These are phyloP conservation scores for Strix uralensis DNA, from an alignment of 2,113 vertebrate species.

Conservation along the genomic window DNA sequence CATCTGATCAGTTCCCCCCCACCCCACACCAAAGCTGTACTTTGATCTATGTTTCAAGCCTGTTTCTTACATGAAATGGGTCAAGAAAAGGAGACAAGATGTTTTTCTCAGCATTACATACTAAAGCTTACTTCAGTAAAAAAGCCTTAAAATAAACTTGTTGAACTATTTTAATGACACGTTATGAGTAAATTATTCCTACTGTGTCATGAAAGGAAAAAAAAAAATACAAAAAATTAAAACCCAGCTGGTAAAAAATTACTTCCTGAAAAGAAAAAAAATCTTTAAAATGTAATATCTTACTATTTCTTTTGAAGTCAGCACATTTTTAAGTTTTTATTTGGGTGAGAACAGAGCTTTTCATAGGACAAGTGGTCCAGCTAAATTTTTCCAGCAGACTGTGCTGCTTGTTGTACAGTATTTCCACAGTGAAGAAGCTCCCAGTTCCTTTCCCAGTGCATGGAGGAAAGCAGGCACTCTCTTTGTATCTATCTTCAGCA, in stretches of 20 bases:
- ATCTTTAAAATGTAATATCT: background rate
- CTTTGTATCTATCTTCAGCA: background rate
- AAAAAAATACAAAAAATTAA: background rate
- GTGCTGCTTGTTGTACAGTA: background rate
- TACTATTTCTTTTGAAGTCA: slow-evolving; percentile 8
- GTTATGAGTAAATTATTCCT: background rate
- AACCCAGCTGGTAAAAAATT: background rate
- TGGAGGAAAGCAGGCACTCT: background rate
- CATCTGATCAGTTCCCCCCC: background rate
- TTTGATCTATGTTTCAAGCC: background rate
- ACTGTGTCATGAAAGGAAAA: background rate
- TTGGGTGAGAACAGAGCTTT: slow-evolving; percentile 10
- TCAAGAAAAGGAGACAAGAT: background rate
- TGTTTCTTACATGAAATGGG: background rate
- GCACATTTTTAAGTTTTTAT: background rate
- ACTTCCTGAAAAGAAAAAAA: background rate
- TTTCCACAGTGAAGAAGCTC: slow-evolving; percentile 1
- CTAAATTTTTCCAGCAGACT: slow-evolving; percentile 24
- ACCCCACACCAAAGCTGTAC: background rate
- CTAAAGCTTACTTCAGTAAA: background rate
- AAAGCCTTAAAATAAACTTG: background rate
- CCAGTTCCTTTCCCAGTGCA: background rate
- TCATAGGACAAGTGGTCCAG: background rate
- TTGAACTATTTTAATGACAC: background rate
- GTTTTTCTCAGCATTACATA: background rate